A percentile compares a stretch with the other conserved stretches of the same genome.
Evolutionary conservation across 2,888 invertebrate genomes (phyloP).

Genomic region (Lampropteryx suffumata): DNA sequence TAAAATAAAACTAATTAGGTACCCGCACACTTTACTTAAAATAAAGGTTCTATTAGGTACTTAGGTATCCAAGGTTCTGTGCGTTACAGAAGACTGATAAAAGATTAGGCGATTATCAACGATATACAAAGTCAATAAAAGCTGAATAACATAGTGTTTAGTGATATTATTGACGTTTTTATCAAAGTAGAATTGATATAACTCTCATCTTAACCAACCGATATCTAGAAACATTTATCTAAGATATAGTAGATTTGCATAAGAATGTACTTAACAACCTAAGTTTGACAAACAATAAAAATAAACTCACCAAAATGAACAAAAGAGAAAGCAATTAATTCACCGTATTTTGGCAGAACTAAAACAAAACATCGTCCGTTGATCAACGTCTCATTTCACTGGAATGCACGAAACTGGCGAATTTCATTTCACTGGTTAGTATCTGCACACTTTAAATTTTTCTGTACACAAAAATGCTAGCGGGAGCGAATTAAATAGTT

Average conservation of each 20-base stretch:
- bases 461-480: slow-evolving; percentile 44
- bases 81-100: not conserved
- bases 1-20: too few species aligned
- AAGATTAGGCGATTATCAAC: not conserved
- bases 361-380: slow-evolving; percentile 64
- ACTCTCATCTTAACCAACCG: not conserved
- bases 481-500: slow-evolving; percentile 46
- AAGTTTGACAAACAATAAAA: not conserved
- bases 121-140: too few species aligned
- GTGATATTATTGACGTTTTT: slow-evolving; percentile 16
- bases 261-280: too few species aligned
- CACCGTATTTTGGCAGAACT: slow-evolving; percentile 50
- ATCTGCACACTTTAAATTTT: slow-evolving; percentile 33
- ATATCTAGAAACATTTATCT: too few species aligned
- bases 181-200: slow-evolving; percentile 17
- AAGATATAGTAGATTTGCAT: too few species aligned
- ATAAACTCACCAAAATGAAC: slow-evolving; percentile 37
- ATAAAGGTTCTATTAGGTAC: slow-evolving; percentile 1
- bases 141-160: too few species aligned
- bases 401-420: slow-evolving; percentile 43
- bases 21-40: not conserved
- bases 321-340: slow-evolving; percentile 35
- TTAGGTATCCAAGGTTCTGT: not conserved
- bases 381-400: slow-evolving; percentile 63
- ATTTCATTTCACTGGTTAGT: slow-evolving; percentile 41